These are phyloP conservation scores for Heliocidaris erythrogramma DNA, from an alignment of 35 echinoderm and acorn worm species.

Conservation along the genomic window DNA sequence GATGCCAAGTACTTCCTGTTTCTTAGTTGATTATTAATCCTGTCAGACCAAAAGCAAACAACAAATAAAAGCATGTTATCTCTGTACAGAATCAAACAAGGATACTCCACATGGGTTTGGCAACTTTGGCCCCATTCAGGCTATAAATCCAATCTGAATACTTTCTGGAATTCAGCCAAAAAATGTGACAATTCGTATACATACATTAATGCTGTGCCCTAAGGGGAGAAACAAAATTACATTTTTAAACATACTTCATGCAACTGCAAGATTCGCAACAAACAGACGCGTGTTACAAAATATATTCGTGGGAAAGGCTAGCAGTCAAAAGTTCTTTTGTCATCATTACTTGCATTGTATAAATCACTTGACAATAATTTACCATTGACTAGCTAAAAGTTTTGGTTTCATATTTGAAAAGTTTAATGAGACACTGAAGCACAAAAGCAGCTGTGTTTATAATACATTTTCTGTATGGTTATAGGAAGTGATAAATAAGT, in stretches of 20 bases:
- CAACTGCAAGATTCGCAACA: neutral
- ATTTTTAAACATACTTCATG: too few species aligned
- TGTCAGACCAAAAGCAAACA: constrained; percentile 13
- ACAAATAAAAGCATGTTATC: neutral
- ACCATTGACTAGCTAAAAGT: neutral
- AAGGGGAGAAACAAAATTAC: neutral
- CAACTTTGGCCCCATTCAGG: neutral
- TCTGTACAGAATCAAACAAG: neutral
- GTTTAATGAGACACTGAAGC: neutral
- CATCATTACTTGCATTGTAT: neutral
- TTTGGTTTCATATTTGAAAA: neutral
- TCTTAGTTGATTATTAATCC: constrained; percentile 31
- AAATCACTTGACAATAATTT: neutral
- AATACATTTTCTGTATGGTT: neutral
- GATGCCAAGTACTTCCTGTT: constrained; percentile 26
- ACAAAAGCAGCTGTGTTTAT: neutral
- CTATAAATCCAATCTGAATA: neutral
- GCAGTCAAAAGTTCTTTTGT: neutral
- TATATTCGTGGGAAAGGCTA: neutral
- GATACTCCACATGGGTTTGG: neutral
- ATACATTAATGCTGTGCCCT: neutral
- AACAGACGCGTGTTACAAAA: neutral
- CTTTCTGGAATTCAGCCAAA: neutral
- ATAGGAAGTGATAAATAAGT: neutral
- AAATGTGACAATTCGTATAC: neutral